Base-by-base conservation (phyloP, 1,140 invertebrate species). In the Chrysopa pallens region DNA sequence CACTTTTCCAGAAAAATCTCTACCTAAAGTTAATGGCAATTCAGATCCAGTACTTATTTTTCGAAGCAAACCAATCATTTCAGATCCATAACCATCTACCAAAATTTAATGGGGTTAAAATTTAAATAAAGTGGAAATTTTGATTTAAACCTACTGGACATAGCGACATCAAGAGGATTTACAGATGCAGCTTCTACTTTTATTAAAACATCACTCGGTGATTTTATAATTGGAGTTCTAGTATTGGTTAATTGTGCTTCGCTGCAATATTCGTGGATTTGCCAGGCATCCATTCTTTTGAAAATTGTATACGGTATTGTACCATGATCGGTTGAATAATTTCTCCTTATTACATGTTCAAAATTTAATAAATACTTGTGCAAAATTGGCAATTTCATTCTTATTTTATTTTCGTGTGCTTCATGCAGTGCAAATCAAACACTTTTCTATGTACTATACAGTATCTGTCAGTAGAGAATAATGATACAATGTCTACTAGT, bases 81-180 rank as follows among this genome's bases (percentile, higher is more conserved):
- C 72, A 36, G 73, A 60, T 1, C 84, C 87, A 66, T 86, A 88
- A 4, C 84, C 84, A 51, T 64, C 79, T 81, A 51, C 28, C 64
- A 62, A 33, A 33, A 33, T 33, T 33, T 33, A 9, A 33, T 33
- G n/a, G 8, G 8, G 2, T 33, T 33, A 33, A 2, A 33, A 33
- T 33, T 33, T 33, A 4, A 33, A 33, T 33, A 6, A 33, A 11
- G n/a, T 33, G n/a, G n/a, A 33, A 11, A 33, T 33, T 33, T 4
- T 33, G n/a, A 11, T 11, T 33, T 33, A 33, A 11, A 33, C 31
- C 2, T 12, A 78, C 84, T 69, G 42, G 78, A 68, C 87, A 95
- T 92, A 38, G 72, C 69, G 8, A 88, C 60, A 64, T 98, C 93
- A 46, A 97, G 80, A 1, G 90, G 88, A 68, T 97, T 97, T 1